Base-by-base conservation (phyloP, 2,113 vertebrate species). In the Dicerorhinus sumatrensis region DNA sequence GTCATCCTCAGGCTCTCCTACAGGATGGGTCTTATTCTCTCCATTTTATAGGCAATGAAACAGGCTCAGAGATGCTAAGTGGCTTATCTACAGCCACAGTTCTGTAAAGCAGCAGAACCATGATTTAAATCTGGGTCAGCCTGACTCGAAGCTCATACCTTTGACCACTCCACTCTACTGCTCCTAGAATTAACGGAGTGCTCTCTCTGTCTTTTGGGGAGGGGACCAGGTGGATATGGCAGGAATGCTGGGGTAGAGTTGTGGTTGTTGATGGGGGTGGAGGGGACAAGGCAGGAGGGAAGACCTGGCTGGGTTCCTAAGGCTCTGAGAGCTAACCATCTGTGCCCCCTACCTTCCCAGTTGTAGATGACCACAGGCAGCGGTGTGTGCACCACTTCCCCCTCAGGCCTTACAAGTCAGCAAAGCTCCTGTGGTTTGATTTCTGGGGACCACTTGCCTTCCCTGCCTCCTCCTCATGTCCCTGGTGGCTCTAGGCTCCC, bases 321-420 rank as follows among this genome's bases (percentile, higher is more conserved):
- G 39, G 29, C 31, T 77, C 76, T 51, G 70, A 83, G 42, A 84
- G 20, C 33, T n/a, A 39, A 17, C 20, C 36, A 46, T 10, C 54
- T 31, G 9, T 1, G 16, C 12, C 10, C 51, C 18, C 46, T 12
- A 5, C 25, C 33, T 83, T 58, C 56, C 69, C 72, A 51, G 81
- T 0, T 46, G 27, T 10, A 3, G n/a, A 42, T 10, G 11, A 21
- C 39, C 48, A 17, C 12, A 21, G 83, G 36, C 9, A 25, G 36
- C 0, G 0, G 14, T 29, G 31, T 79, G 51, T 13, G 9, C 2
- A 6, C 56, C 2, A 4, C 72, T 25, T 54, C 56, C 25, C 39
- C n/a, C n/a, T 46, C 9, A 12, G n/a, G 63, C 36, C 29, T 46
- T 21, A 56, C 13, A n/a, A 27, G 42, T 60, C 18, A 7, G 70